Evolutionary conservation across 2,113 vertebrate species (phyloP).

Genomic region (Actenoides lindsayi): DNA sequence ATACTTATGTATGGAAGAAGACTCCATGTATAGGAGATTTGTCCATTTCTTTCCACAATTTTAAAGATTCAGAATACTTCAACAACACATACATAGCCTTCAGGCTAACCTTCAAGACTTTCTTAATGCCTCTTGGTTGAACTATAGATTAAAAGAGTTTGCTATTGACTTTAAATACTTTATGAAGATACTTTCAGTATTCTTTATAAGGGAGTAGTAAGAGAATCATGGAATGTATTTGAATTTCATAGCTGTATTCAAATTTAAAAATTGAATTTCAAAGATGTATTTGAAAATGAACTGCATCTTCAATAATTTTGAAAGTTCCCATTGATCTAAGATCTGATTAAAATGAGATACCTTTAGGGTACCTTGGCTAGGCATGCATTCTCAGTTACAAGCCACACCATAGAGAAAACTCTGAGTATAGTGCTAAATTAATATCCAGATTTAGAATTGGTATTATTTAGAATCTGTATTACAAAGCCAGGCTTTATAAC

Average conservation of each 20-base stretch:
- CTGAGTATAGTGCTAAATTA: not conserved
- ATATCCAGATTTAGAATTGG: not conserved
- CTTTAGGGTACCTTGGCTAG: not conserved
- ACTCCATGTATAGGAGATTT: not conserved
- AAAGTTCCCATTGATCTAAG: not conserved
- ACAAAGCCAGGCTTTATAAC: not conserved
- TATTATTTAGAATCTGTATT: conserved; percentile 17
- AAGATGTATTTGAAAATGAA: not conserved
- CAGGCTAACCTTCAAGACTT: not conserved
- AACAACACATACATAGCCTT: not conserved
- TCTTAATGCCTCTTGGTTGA: not conserved
- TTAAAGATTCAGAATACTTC: not conserved
- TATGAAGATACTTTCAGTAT: not conserved
- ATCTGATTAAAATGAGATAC: not conserved
- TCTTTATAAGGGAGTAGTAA: not conserved
- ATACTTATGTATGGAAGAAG: not conserved
- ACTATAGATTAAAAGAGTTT: not conserved
- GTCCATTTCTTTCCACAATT: not conserved
- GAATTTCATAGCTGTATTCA: not conserved
- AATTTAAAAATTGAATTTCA: not conserved
- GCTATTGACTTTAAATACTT: not conserved
- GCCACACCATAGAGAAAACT: not conserved
- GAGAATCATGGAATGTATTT: not conserved
- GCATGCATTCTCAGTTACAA: not conserved
- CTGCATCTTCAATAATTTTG: not conserved